phyloP scores from a whole-genome alignment of 2,113 vertebrate genomes.

The Cololabis saira region DNA sequence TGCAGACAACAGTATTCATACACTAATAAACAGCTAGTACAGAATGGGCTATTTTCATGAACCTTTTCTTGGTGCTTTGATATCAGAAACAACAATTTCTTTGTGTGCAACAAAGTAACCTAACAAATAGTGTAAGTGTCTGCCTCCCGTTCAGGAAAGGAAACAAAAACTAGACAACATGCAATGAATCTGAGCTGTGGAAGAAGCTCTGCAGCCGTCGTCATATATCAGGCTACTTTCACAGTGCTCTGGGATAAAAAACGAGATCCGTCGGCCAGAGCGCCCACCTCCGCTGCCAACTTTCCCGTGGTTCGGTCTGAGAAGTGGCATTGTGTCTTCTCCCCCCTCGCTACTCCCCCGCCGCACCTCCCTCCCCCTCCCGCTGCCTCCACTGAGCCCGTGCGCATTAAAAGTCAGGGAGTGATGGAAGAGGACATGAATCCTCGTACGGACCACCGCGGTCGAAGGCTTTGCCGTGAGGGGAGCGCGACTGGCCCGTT shows the following conservation, averaged over 20 bases:
- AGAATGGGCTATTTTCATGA: no score
- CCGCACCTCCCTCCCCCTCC: neutral
- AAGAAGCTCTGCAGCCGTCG: no score
- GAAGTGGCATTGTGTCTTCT: conserved; percentile 16
- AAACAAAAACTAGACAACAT: no score
- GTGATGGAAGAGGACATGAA: conserved; percentile 53
- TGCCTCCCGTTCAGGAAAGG: neutral
- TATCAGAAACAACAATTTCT: neutral
- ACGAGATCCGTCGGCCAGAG: neutral
- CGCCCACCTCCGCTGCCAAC: neutral
- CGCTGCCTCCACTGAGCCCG: conserved; percentile 27
- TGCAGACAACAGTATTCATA: no score
- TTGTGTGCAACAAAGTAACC: neutral
- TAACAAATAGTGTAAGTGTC: neutral
- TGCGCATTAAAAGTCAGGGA: conserved; percentile 43
- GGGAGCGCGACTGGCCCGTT: conserved; percentile 5
- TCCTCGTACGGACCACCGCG: conserved; percentile 58
- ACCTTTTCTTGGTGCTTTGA: no score
- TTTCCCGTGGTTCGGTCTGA: neutral
- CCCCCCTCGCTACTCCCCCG: neutral
- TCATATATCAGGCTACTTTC: no score
- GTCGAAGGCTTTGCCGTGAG: conserved; percentile 45
- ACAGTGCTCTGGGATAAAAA: no score
- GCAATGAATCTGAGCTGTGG: no score
- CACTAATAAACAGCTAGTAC: no score